phyloP scores from a whole-genome alignment of 2,888 invertebrate species.

The Halictus ligatus region DNA sequence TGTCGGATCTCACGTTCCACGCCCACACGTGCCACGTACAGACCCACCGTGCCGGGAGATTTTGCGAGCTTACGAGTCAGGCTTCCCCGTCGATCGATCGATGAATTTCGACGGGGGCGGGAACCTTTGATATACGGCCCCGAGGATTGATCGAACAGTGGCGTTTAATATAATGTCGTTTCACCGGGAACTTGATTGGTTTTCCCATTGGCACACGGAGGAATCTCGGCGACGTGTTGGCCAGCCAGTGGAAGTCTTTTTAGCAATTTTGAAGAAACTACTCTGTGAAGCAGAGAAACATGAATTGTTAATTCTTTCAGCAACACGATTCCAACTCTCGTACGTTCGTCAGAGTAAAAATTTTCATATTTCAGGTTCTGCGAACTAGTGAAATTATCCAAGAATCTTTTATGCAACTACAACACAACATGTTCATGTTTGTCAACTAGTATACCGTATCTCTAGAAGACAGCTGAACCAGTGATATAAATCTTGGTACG shows the following conservation, averaged over 20 bases:
- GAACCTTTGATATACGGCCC: conserved; percentile 43
- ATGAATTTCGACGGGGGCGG: conserved; percentile 31
- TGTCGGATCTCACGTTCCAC: conserved; percentile 67
- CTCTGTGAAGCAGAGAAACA: not conserved
- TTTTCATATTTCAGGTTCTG: not conserved
- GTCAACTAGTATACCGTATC: not conserved
- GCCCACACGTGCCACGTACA: conserved; percentile 53
- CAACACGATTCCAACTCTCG: not conserved
- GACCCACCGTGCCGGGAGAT: conserved; percentile 37
- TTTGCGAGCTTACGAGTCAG: conserved; percentile 53
- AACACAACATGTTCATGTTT: not conserved
- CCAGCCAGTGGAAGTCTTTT: not conserved
- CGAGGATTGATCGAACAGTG: conserved; percentile 31
- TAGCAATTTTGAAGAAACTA: not conserved
- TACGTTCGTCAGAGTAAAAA: not conserved
- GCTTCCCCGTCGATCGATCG: conserved; percentile 42
- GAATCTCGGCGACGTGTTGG: not conserved
- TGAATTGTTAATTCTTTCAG: not conserved
- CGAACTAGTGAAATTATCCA: not conserved
- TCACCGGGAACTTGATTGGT: conserved; percentile 29
- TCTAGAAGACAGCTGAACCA: not conserved
- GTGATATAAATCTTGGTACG: not conserved
- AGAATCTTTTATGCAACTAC: not conserved
- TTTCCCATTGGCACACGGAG: not conserved
- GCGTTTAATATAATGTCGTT: conserved; percentile 50